phyloP scores from a whole-genome alignment of 2,113 vertebrate genomes.

The Gorsachius goisagi region DNA sequence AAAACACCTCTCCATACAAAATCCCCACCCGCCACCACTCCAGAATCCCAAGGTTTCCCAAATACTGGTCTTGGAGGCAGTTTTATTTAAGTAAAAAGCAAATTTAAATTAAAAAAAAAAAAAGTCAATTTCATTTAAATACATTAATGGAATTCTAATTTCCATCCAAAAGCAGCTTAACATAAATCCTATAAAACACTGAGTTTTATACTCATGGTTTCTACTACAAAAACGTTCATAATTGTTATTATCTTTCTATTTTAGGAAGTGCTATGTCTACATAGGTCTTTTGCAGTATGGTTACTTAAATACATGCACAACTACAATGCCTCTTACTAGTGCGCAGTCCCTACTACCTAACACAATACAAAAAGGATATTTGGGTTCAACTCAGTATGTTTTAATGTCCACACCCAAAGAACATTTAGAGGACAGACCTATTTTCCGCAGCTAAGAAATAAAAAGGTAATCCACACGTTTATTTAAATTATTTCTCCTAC shows the following conservation, averaged over 20 bases:
- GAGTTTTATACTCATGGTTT: neutral
- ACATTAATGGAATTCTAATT: neutral
- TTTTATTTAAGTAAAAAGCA: neutral
- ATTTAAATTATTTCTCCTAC: neutral
- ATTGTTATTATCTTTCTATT: neutral
- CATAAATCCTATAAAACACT: neutral
- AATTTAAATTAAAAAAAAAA: too few relatives aligned
- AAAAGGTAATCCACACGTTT: neutral
- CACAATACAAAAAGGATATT: neutral
- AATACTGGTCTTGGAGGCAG: neutral
- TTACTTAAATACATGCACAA: neutral
- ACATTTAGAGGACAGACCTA: neutral
- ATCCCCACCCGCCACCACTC: neutral
- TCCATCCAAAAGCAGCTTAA: neutral
- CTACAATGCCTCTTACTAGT: neutral
- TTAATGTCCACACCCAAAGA: neutral
- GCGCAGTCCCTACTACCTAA: neutral
- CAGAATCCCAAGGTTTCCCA: neutral
- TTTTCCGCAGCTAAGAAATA: neutral
- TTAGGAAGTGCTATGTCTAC: neutral
- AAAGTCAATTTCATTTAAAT: neutral
- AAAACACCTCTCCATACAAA: neutral
- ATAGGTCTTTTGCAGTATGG: fast-evolving
- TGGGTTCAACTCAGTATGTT: neutral
- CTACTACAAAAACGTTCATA: neutral